phyloP scores from a whole-genome alignment of 2,113 vertebrate genomes.

The Gnathochromis pfefferi region DNA sequence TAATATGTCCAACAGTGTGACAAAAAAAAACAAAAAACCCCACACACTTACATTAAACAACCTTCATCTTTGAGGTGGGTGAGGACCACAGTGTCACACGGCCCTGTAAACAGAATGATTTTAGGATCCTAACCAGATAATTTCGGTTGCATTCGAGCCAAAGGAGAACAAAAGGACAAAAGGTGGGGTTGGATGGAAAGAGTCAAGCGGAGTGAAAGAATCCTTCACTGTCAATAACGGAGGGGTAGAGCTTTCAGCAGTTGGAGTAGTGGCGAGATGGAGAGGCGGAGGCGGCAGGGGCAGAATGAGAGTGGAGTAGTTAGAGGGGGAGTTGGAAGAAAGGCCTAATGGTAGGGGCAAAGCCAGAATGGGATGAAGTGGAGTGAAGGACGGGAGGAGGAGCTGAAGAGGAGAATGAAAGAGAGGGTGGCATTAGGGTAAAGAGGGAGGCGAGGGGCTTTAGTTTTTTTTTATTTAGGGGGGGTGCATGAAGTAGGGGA shows the following conservation, averaged over 20 bases:
- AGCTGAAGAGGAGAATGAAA: slow-evolving; percentile 19
- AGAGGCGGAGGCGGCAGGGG: slow-evolving; percentile 25
- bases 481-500: neutral
- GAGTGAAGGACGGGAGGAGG: slow-evolving; percentile 37
- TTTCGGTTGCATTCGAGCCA: slow-evolving; percentile 11
- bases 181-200: slow-evolving; percentile 3
- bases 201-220: slow-evolving; percentile 47
- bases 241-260: slow-evolving; percentile 16
- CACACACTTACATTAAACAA: neutral
- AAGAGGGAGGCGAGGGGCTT: slow-evolving; percentile 30
- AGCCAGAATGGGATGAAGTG: slow-evolving; percentile 46
- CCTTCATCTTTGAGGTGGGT: neutral
- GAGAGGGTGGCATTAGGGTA: slow-evolving; percentile 38
- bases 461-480: neutral
- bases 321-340: slow-evolving; percentile 31
- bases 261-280: neutral
- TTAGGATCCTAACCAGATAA: slow-evolving; percentile 5
- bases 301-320: slow-evolving; percentile 38
- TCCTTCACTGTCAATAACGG: slow-evolving; percentile 46
- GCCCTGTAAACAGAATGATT: neutral
- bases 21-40: neutral
- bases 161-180: slow-evolving; percentile 18
- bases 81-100: neutral
- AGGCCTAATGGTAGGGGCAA: slow-evolving; percentile 43
- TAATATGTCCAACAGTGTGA: neutral